Conservation (phyloP, 1,140 invertebrate genomes). For the Procambarus clarkii region DNA sequence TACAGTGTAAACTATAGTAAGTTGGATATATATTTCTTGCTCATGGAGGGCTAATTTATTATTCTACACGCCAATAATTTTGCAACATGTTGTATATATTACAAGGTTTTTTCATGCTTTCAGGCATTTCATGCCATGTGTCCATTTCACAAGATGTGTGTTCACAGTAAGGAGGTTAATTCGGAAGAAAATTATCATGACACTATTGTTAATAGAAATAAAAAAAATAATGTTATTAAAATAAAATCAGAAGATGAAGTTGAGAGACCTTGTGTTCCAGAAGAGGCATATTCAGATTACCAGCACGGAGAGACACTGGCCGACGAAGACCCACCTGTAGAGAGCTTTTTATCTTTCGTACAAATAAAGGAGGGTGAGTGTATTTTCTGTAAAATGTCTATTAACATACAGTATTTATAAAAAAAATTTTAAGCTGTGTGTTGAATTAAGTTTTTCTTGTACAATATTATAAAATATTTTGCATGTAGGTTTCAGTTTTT, state of each 20-base stretch:
- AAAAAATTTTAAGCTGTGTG: too few species aligned
- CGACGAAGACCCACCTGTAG: background rate
- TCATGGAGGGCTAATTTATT: too few species aligned
- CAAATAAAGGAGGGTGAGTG: background rate
- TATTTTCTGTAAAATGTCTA: background rate
- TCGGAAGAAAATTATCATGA: background rate
- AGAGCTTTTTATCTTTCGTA: background rate
- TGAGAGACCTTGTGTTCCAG: background rate
- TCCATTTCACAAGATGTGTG: constrained; percentile 1
- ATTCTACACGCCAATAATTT: background rate
- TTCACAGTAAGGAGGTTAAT: background rate
- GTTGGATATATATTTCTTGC: too few species aligned
- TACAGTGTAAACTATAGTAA: too few species aligned
- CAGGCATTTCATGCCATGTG: constrained; percentile 4
- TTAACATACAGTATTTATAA: too few species aligned
- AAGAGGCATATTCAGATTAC: background rate
- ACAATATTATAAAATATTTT: too few species aligned
- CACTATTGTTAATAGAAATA: background rate
- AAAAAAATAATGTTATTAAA: background rate
- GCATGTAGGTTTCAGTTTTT: too few species aligned
- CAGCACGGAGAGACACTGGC: background rate
- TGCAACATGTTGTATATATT: background rate
- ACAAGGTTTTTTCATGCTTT: background rate
- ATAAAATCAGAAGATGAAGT: background rate
- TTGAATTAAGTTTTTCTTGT: too few species aligned